Percentiles rank a stretch among this genome's conserved stretches.
Evolutionary conservation across 2,888 invertebrate genomes (phyloP).

Genomic region (Unio pictorum): DNA sequence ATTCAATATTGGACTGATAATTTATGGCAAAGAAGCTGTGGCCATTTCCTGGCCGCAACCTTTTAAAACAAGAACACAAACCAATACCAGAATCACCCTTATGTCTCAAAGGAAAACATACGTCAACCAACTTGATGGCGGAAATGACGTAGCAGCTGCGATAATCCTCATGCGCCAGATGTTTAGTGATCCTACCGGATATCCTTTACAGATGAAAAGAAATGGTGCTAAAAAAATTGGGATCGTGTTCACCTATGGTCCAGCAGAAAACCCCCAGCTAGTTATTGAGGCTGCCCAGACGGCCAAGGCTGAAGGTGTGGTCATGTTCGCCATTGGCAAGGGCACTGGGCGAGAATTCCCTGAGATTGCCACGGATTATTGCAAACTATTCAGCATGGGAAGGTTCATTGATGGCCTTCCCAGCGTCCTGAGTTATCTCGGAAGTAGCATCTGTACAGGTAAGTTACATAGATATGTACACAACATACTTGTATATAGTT

Average conservation of each 20-base stretch:
- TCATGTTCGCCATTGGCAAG: slow-evolving; percentile 41
- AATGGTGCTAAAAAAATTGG: slow-evolving; percentile 36
- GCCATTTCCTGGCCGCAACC: slow-evolving; percentile 38
- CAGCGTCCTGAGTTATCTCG: slow-evolving; percentile 39
- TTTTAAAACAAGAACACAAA: slow-evolving; percentile 31
- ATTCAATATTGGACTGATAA: slow-evolving; percentile 39
- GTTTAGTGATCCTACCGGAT: slow-evolving; percentile 41
- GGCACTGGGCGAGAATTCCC: slow-evolving; percentile 38
- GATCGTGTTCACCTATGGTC: slow-evolving; percentile 41
- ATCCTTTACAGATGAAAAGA: slow-evolving; percentile 25
- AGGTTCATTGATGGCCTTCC: slow-evolving; percentile 43
- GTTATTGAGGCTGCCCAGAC: slow-evolving; percentile 24
- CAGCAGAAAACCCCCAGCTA: slow-evolving; percentile 10
- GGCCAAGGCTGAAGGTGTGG: slow-evolving; percentile 28
- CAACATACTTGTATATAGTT: background rate
- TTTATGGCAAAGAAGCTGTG: slow-evolving; percentile 37
- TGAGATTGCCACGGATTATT: slow-evolving; percentile 37
- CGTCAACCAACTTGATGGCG: slow-evolving; percentile 26
- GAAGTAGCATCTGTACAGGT: slow-evolving; percentile 47
- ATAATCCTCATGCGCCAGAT: slow-evolving; percentile 41
- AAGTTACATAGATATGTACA: background rate
- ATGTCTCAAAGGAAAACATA: slow-evolving; percentile 36
- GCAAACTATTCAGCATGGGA: slow-evolving; percentile 45
- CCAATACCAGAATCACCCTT: slow-evolving; percentile 43
- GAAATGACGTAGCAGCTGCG: slow-evolving; percentile 36